Base-by-base conservation (phyloP, 2,888 invertebrate species). In the Athrips mouffetella region DNA sequence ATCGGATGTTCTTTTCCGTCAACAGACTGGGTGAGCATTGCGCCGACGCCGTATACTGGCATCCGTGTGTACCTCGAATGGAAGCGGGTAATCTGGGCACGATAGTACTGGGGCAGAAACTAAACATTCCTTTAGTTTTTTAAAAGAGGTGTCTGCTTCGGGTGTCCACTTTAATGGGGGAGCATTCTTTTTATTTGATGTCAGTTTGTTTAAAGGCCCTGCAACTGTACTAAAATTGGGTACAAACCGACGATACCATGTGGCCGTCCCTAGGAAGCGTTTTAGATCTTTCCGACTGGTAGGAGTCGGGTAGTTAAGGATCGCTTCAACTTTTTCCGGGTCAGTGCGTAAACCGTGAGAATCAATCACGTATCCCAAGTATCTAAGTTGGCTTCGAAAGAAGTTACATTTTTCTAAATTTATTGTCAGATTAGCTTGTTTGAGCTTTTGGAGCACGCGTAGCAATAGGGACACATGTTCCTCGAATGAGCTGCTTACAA, bases 171-270 rank as follows among this genome's bases (percentile, higher is more conserved):
- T 2, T n/a, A 39, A 39, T 15, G 31, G 31, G 3, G 31, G 31
- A 3, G 31, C 31, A 11, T 31, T 31, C 4, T 7, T 31, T 31
- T n/a, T n/a, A n/a, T n/a, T n/a, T n/a, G n/a, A n/a, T n/a, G n/a
- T n/a, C n/a, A n/a, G n/a, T n/a, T n/a, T 31, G 11, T 39, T 39
- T 1, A 39, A 8, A 1, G 48, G 48, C 2, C 41, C 48, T 2
- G 48, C 48, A 2, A 48, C 29, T 1, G 48, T 41, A 16, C 45
- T 49, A 16, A 49, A 49, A 13, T 39, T 44, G 13, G 49, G 49
- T 11, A 49, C 21, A 21, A 49, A 49, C 7, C 49, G 45, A 2
- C 49, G 15, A 33, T 49, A 49, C 49, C 49, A 49, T 1, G 49
- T 20, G 1, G 49, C 44, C 1, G 49, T 44, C 1, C 49, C 49